Conservation (phyloP, 2,797 vertebrate species). For the Sebastes trivittatus region DNA sequence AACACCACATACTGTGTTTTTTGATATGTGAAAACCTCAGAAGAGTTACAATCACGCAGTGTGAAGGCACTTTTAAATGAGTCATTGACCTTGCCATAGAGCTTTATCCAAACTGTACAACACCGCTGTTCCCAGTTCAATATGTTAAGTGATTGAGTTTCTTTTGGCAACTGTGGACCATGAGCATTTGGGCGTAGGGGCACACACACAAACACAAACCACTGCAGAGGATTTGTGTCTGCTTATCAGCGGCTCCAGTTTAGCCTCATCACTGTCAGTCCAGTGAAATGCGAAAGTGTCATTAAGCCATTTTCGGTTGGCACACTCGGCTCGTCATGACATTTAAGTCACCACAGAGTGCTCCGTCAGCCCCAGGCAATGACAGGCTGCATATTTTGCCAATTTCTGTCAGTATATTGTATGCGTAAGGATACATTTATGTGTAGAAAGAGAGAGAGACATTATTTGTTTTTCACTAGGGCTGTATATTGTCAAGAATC, state of each 20-base stretch:
- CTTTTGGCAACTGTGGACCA: slow-evolving; percentile 6
- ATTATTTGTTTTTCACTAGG: neutral
- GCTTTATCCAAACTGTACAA: neutral
- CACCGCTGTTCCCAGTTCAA: neutral
- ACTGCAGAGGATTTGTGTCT: slow-evolving; percentile 26
- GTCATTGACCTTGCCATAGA: slow-evolving; percentile 19
- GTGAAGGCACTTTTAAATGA: slow-evolving; percentile 16
- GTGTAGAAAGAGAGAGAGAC: neutral
- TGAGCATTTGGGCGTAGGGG: neutral
- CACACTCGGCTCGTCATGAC: slow-evolving; percentile 45
- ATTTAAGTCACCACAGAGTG: slow-evolving; percentile 47
- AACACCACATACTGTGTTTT: neutral
- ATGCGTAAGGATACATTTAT: neutral
- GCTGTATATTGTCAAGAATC: neutral
- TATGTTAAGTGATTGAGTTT: neutral
- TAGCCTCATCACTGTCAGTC: slow-evolving; percentile 49
- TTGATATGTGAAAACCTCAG: slow-evolving; percentile 8
- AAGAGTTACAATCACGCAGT: neutral
- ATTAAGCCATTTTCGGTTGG: slow-evolving; percentile 48
- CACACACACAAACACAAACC: slow-evolving; percentile 3
- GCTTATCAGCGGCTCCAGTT: slow-evolving; percentile 39
- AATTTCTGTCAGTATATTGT: slow-evolving; percentile 10
- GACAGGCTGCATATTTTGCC: slow-evolving; percentile 29
- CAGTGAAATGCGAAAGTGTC: slow-evolving; percentile 49
- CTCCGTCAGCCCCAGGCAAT: slow-evolving; percentile 22